Evolutionary conservation across 2,113 vertebrate genomes (phyloP), one percentile per base, ranked within the genome.

Genomic region (Athene cunicularia): DNA sequence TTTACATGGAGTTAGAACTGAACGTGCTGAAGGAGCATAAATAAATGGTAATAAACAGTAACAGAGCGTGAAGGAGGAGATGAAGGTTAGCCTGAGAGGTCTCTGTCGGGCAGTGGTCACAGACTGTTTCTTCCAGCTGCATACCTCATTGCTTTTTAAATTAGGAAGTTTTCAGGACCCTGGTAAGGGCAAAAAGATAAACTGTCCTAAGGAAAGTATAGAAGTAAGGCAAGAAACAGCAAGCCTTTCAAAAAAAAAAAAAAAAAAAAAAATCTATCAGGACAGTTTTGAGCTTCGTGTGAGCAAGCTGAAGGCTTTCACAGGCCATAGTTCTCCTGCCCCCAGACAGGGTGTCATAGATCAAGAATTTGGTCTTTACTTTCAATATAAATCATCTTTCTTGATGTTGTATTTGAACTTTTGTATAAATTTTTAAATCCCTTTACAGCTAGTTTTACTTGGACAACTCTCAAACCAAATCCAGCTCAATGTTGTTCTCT

Each of bases 61-160:
- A 28, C 33, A 17, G 90, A 82, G 88, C 86, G 0, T 92, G 94
- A 93, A 97, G 92, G 83, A 93, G 90, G 80, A 92, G 68, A 19
- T 72, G 88, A 92, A 96, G 92, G 91, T 95, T 81, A 81, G 60
- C 33, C 56, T 18, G 21, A 9, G 47, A 80, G 59, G 64, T 74
- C 60, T 58, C 18, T 0, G 45, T 39, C 2, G 1, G 39, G 41
- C 83, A 47, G 43, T 41, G 50, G 37, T 90, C 86, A 72, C 80
- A 74, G 60, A 17, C 82, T 60, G 72, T 74, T 93, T 92, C 63
- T 89, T 43, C 45, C 43, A 71, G 50, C 72, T 89, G 39, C 77
- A 80, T 20, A 45, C 37, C n/a, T 88, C 77, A 49, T n/a, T 73
- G 74, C 58, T 80, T 89, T 84, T 94, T 68, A 79, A 70, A 85